Percentiles rank a stretch among this genome's conserved stretches.
Evolutionary conservation across 1,140 invertebrate species (phyloP).

Genomic region (Zaprionus capensis): DNA sequence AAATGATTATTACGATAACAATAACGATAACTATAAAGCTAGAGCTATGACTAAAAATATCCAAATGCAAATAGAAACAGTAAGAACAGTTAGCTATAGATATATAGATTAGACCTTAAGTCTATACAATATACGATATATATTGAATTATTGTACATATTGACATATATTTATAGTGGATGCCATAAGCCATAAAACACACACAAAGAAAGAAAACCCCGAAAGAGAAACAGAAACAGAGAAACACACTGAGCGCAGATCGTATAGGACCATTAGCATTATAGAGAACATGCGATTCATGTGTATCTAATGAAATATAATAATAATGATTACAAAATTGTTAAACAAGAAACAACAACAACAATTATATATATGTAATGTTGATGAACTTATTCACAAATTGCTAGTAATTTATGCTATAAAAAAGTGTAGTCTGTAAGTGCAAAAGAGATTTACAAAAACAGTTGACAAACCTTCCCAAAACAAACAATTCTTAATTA

Average conservation of each 20-base stretch:
- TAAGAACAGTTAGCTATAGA: neutral
- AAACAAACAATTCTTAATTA: neutral
- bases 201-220: constrained; percentile 1
- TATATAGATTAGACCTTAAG: constrained; percentile 3
- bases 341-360: constrained; percentile 8
- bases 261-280: constrained; percentile 14
- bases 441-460: constrained; percentile 26
- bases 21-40: constrained; percentile 7
- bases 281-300: neutral
- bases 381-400: constrained; percentile 16
- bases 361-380: constrained; percentile 22
- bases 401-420: constrained; percentile 8
- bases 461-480: neutral
- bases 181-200: constrained; percentile 11
- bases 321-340: constrained; percentile 13
- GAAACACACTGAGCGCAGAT: constrained; percentile 6
- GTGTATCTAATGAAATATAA: constrained; percentile 5
- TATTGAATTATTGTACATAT: constrained; percentile 6
- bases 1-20: neutral
- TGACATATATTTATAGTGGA: constrained; percentile 25
- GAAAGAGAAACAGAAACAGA: constrained; percentile 4
- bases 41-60: constrained; percentile 7
- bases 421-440: constrained; percentile 13
- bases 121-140: constrained; percentile 17
- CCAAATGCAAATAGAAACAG: constrained; percentile 29